Conservation (phyloP, 2,113 vertebrate genomes). For the Chaetops frenatus region DNA sequence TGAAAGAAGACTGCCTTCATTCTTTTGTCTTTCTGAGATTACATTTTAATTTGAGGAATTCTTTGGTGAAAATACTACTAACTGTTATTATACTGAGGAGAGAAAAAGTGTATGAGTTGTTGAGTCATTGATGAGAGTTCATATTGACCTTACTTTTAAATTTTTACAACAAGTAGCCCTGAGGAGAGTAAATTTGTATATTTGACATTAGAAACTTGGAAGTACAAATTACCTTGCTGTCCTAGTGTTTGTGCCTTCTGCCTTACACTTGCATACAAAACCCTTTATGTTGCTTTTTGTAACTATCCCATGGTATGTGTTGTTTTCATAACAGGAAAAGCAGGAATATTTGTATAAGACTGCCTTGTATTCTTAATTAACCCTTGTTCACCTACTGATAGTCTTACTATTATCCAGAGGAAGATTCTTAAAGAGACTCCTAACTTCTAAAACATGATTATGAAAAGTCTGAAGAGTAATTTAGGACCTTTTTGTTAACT, state of each 20-base stretch:
- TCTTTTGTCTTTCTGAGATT: neutral
- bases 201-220: neutral
- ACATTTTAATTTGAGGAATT: neutral
- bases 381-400: neutral
- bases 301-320: neutral
- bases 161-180: neutral
- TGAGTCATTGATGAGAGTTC: neutral
- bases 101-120: neutral
- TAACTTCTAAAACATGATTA: neutral
- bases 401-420: neutral
- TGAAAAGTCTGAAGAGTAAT: neutral
- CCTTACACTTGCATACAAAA: neutral
- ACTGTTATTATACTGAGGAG: neutral
- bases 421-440: neutral
- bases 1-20: neutral
- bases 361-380: neutral
- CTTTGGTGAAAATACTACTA: neutral
- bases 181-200: neutral
- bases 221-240: neutral
- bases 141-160: neutral
- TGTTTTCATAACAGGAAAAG: neutral
- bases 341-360: neutral
- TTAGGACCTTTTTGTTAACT: neutral
- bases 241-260: neutral
- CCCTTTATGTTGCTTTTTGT: neutral